Evolutionary conservation across 2,797 vertebrate genomes (phyloP).

Genomic region (Monodelphis domestica): DNA sequence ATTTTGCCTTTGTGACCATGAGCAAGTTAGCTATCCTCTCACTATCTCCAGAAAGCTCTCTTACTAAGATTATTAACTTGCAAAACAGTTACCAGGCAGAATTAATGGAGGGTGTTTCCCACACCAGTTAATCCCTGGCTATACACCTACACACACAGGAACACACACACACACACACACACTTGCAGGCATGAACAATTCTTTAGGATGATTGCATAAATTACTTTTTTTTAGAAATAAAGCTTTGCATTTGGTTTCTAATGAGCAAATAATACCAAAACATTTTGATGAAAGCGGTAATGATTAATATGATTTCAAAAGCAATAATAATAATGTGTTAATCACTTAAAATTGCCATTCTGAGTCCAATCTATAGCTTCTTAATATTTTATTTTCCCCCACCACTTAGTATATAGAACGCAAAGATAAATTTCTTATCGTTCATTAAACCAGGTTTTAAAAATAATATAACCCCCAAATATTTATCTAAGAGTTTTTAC

Average conservation of each 20-base stretch:
- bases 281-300: slow-evolving; percentile 51
- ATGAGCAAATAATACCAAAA: slow-evolving; percentile 12
- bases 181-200: neutral
- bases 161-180: neutral
- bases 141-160: neutral
- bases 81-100: neutral
- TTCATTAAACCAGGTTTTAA: neutral
- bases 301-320: neutral
- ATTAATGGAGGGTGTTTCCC: neutral
- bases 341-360: neutral
- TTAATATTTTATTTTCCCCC: neutral
- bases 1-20: neutral
- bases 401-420: neutral
- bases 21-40: neutral
- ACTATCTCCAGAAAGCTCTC: neutral
- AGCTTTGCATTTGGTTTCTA: neutral
- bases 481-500: neutral
- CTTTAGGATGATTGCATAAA: neutral
- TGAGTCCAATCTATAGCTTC: neutral
- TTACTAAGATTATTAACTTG: neutral
- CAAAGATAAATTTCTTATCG: slow-evolving; percentile 15
- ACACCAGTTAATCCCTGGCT: no score
- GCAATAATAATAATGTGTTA: neutral
- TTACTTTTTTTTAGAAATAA: neutral
- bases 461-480: neutral